phyloP scores from a whole-genome alignment of 2,113 vertebrate genomes.

The Acrocephalus kingi region DNA sequence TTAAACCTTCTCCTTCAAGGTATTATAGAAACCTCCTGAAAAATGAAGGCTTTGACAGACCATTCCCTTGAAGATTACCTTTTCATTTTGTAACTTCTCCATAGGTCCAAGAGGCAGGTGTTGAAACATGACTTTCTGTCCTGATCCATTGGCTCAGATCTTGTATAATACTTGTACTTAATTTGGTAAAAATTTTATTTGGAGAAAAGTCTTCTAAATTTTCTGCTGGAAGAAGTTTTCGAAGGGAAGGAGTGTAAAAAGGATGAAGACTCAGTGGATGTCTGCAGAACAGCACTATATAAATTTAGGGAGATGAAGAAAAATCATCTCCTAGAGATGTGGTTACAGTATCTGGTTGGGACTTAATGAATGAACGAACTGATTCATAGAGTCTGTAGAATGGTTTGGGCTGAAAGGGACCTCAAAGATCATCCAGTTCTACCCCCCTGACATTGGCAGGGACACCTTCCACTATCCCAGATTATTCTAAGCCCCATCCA shows the following conservation, averaged over 20 bases:
- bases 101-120: accelerated
- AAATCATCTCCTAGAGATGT: background rate
- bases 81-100: background rate
- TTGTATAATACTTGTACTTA: background rate
- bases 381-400: background rate
- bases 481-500: accelerated
- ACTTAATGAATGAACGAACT: background rate
- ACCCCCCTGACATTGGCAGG: background rate
- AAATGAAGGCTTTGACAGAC: background rate
- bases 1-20: background rate
- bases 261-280: background rate
- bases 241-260: background rate
- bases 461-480: background rate
- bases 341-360: background rate
- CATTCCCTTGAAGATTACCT: background rate
- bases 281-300: background rate
- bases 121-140: background rate
- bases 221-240: background rate
- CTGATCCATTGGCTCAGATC: background rate
- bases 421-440: background rate
- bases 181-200: background rate
- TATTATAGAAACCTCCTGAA: background rate
- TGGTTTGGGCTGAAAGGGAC: background rate
- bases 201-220: background rate
- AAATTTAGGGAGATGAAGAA: background rate